These are phyloP conservation scores for Cryptocephalus moraei DNA, from an alignment of 2,888 invertebrate genomes.

Conservation along the genomic window DNA sequence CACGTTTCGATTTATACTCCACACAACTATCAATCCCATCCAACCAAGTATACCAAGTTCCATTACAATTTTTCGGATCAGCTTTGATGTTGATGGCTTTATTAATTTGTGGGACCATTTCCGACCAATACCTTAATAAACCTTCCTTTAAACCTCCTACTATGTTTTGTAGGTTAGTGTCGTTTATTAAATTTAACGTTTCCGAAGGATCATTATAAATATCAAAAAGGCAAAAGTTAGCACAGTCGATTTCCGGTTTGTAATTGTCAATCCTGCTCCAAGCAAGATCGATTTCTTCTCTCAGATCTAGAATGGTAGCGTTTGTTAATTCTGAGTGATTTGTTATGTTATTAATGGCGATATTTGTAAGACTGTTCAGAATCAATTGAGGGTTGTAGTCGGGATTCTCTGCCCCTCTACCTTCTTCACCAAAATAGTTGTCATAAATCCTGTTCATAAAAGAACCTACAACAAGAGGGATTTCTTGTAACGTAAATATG, in stretches of 20 bases:
- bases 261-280: slow-evolving; percentile 5
- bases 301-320: slow-evolving; percentile 2
- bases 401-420: slow-evolving; percentile 18
- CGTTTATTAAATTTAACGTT: slow-evolving; percentile 23
- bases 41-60: slow-evolving; percentile 29
- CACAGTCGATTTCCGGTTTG: slow-evolving; percentile 9
- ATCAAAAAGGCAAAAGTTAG: slow-evolving; percentile 27
- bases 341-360: slow-evolving; percentile 19
- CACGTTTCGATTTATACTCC: too few species aligned
- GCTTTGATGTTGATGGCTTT: slow-evolving; percentile 19
- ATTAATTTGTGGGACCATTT: slow-evolving; percentile 22
- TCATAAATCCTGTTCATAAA: slow-evolving; percentile 20
- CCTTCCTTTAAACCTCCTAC: slow-evolving; percentile 13
- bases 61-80: slow-evolving; percentile 24
- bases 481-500: not conserved
- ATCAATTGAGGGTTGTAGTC: slow-evolving; percentile 20
- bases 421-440: slow-evolving; percentile 22
- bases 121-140: slow-evolving; percentile 13
- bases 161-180: slow-evolving; percentile 13
- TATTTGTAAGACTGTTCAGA: slow-evolving; percentile 23
- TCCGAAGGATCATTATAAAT: slow-evolving; percentile 30
- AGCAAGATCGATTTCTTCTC: slow-evolving; percentile 13
- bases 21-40: slow-evolving; percentile 9
- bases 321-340: slow-evolving; percentile 7
- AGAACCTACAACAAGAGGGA: slow-evolving; percentile 15